Evolutionary conservation across 2,797 vertebrate genomes (phyloP).

Genomic region (Lophotriccus pileatus): DNA sequence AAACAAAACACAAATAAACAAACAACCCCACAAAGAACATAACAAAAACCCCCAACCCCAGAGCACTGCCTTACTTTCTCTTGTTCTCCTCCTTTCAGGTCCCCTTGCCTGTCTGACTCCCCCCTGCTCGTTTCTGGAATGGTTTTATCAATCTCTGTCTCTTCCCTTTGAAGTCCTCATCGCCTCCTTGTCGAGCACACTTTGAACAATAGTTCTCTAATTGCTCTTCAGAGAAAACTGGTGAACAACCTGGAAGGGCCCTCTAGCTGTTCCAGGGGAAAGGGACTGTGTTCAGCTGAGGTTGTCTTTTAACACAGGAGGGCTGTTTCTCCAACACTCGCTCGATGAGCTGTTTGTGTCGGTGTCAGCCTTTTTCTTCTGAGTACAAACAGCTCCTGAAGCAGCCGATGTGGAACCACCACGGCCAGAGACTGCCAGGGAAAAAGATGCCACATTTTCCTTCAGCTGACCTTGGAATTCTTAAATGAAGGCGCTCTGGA

Average conservation of each 20-base stretch:
- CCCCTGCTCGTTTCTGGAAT: constrained; percentile 6
- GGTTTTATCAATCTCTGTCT: constrained; percentile 20
- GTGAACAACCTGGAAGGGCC: constrained; percentile 26
- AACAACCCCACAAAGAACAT: no score
- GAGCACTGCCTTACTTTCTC: neutral
- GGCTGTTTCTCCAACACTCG: neutral
- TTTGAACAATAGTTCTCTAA: constrained; percentile 56
- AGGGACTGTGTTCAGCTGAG: neutral
- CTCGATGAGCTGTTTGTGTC: neutral
- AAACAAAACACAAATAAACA: neutral
- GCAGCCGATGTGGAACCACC: fast-evolving
- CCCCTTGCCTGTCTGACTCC: neutral
- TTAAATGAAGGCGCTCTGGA: neutral
- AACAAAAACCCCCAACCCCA: fast-evolving
- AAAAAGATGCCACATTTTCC: neutral
- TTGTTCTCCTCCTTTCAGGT: neutral
- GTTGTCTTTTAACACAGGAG: neutral
- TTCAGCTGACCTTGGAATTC: neutral
- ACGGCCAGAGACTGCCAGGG: fast-evolving
- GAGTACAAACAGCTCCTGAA: neutral
- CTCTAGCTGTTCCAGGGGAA: constrained; percentile 29
- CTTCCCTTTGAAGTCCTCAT: constrained; percentile 32
- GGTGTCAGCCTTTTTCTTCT: neutral
- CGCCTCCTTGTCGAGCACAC: constrained; percentile 29
- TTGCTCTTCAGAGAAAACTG: constrained; percentile 60